phyloP scores from a whole-genome alignment of 2,113 vertebrate species.

The Dromaius novaehollandiae region DNA sequence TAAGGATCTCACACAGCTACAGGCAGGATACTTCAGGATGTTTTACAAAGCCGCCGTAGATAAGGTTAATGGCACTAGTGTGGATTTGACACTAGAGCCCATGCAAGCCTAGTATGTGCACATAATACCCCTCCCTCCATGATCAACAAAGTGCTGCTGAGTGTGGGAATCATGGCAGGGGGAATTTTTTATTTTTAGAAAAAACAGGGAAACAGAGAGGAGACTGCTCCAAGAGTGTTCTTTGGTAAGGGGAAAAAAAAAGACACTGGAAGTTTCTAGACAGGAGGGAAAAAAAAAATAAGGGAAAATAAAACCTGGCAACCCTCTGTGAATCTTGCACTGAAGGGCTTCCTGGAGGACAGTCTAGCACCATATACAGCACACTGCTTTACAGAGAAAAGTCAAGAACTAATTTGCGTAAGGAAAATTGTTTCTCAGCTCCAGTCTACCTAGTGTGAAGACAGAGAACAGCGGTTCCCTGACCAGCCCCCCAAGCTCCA shows the following conservation, averaged over 20 bases:
- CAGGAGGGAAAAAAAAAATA: too few relatives aligned
- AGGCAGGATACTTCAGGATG: neutral
- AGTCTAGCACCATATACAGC: neutral
- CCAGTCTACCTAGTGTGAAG: neutral
- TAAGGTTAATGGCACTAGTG: neutral
- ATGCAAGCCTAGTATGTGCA: neutral
- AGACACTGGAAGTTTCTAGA: too few relatives aligned
- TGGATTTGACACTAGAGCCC: neutral
- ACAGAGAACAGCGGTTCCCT: neutral
- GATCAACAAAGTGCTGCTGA: neutral
- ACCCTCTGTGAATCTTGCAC: neutral
- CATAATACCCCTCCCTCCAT: neutral
- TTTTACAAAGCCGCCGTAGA: neutral
- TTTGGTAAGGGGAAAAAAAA: neutral
- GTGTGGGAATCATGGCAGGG: neutral
- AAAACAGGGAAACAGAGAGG: neutral
- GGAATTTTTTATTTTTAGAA: neutral
- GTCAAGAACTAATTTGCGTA: neutral
- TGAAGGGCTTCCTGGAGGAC: neutral
- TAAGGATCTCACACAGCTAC: neutral
- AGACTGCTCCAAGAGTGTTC: neutral
- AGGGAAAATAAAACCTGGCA: neutral
- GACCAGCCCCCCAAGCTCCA: neutral
- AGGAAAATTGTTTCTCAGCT: neutral
- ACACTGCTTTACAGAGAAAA: neutral